A percentile compares a stretch with the other conserved stretches of the same genome.
Conservation (phyloP, 2,113 vertebrate genomes). For the Henicopernis longicauda region DNA sequence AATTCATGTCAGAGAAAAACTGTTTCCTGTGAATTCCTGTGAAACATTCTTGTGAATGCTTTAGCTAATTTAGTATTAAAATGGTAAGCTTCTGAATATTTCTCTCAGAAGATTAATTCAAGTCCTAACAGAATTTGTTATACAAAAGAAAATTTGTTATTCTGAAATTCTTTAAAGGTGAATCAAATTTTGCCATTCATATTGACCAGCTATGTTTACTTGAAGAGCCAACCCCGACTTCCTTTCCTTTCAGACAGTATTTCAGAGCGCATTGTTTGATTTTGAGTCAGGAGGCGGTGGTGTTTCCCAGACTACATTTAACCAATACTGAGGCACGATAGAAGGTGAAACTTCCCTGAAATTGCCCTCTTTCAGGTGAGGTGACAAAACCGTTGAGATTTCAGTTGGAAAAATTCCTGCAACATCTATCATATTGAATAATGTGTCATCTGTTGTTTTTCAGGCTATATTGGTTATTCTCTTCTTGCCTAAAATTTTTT, state of each 20-base stretch:
- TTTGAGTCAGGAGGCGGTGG: not conserved
- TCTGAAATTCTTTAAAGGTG: not conserved
- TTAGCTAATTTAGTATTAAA: not conserved
- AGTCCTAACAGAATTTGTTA: not conserved
- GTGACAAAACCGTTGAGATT: not conserved
- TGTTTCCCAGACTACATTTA: not conserved
- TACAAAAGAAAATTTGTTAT: not conserved
- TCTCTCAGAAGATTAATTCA: not conserved
- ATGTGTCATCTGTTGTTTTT: not conserved
- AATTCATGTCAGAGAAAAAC: not conserved
- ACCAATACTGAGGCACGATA: not conserved
- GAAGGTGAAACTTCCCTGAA: not conserved
- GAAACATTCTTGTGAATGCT: not conserved
- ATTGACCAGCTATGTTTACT: not conserved
- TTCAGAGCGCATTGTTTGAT: not conserved
- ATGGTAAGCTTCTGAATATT: not conserved
- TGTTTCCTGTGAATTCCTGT: not conserved
- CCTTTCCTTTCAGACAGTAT: not conserved
- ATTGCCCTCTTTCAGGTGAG: not conserved
- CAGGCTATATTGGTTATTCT: not conserved
- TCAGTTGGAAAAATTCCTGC: not conserved
- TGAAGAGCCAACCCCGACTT: not conserved
- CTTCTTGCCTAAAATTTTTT: not conserved
- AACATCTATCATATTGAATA: not conserved
- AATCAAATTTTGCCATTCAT: not conserved